A percentile compares a stretch with the other conserved stretches of the same genome.
phyloP scores from a whole-genome alignment of 2,797 vertebrate species.

The Phoxinus dragarum region DNA sequence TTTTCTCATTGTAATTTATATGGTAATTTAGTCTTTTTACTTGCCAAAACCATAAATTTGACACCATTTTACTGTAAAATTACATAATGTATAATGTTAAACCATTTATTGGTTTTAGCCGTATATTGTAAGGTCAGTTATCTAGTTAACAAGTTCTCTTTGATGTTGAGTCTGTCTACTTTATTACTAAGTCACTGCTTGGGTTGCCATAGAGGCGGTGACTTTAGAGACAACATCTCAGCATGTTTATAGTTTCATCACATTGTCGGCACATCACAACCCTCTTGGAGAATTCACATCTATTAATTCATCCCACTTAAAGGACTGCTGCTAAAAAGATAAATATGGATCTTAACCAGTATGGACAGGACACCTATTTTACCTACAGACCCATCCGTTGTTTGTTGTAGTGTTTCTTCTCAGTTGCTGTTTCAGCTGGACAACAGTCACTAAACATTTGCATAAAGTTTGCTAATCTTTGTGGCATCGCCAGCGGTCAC shows the following conservation, averaged over 20 bases:
- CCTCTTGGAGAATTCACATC: background rate
- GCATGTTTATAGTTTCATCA: slow-evolving; percentile 10
- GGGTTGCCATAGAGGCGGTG: background rate
- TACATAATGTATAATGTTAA: background rate
- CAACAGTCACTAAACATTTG: slow-evolving; percentile 23
- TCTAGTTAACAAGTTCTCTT: background rate
- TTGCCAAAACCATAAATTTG: background rate
- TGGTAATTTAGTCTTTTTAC: background rate
- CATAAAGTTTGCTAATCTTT: slow-evolving; percentile 13
- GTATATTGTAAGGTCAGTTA: background rate
- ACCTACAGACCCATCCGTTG: background rate
- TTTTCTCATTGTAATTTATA: background rate
- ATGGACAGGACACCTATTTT: background rate
- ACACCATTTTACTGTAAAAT: background rate
- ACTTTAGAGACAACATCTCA: background rate
- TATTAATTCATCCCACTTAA: background rate
- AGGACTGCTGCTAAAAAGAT: background rate
- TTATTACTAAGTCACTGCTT: background rate
- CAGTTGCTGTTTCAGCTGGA: background rate
- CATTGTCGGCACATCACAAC: background rate
- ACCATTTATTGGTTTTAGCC: background rate
- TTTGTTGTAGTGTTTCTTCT: background rate
- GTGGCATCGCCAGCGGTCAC: background rate
- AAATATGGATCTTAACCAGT: background rate
- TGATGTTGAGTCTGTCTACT: background rate